Conservation (phyloP, 2,888 invertebrate species). For the Nymphalis polychloros region DNA sequence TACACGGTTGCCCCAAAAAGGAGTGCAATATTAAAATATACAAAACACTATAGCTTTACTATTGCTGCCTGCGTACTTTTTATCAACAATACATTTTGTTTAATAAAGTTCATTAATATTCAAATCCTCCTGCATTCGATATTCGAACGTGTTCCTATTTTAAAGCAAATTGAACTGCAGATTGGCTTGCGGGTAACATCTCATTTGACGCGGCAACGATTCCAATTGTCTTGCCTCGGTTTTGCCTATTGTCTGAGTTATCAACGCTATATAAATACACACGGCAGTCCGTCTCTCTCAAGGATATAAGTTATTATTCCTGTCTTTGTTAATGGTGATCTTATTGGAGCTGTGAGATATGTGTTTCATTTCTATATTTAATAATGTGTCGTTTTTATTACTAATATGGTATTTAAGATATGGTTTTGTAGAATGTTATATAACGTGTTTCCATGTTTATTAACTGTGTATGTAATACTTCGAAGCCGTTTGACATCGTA, state of each 20-base stretch:
- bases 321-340: slow-evolving; percentile 28
- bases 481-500: no score
- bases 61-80: background rate
- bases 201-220: slow-evolving; percentile 76
- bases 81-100: background rate
- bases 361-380: background rate
- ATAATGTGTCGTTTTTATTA: background rate
- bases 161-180: slow-evolving; percentile 76
- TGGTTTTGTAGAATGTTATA: no score
- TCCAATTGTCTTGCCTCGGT: slow-evolving; percentile 67
- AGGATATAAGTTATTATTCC: slow-evolving; percentile 40
- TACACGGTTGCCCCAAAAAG: no score
- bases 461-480: no score
- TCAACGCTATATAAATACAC: slow-evolving; percentile 53
- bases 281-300: slow-evolving; percentile 36
- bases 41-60: no score
- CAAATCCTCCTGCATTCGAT: slow-evolving; percentile 30
- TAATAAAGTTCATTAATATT: slow-evolving; percentile 17
- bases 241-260: slow-evolving; percentile 62
- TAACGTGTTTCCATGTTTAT: no score
- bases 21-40: no score
- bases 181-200: slow-evolving; percentile 73
- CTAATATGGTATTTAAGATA: no score
- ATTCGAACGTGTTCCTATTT: slow-evolving; percentile 63
- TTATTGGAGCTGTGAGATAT: background rate